Base-by-base conservation (phyloP, 2,888 invertebrate genomes). In the Mythimna vitellina region DNA sequence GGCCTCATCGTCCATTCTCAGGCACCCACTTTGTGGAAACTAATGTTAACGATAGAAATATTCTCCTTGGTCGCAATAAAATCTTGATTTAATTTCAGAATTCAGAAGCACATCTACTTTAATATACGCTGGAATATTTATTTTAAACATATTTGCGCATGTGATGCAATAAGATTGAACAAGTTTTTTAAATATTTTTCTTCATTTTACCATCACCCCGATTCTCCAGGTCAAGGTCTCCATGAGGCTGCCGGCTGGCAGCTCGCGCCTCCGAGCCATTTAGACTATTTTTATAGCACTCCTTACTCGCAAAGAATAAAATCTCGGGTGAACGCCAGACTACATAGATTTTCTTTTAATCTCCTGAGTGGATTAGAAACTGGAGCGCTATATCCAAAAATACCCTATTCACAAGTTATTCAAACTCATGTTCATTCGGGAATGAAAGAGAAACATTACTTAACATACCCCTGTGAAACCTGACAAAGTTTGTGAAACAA, bases 201-300 rank as follows among this genome's bases (percentile, higher is more conserved):
- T 51, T 32, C 9, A 12, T 49, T 38, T 14, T 35, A 35, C 25
- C 22, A 63, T 32, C 51, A 32, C 25, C 51, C 54, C 17, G 38
- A 46, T 46, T 42, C 20, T 14, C 22, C 42, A 60, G 69, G 81
- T 74, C 82, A 84, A 81, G 84, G 81, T 57, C 35, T 20, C 7
- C 51, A 42, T 22, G 53, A 78, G 62, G 56, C 60, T 54, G 65
- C 49, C 58, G n/a, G 35, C 62, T 51, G 46, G 29, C 64, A 54
- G 12, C 54, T 51, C 42, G 42, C 58, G 63, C 35, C 70, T 77
- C 57, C 53, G 20, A 54, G 38, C 53, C 77, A 73, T 77, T 72
- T 62, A 71, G 60, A 70, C 81, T 70, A 81, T 67, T 81, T 82
- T 83, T 70, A 73, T 73, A 71, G 56, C 71, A 64, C 65, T 56